A percentile compares a stretch with the other conserved stretches of the same genome.
Evolutionary conservation across 2,888 invertebrate genomes (phyloP).

Genomic region (Netelia inedita): DNA sequence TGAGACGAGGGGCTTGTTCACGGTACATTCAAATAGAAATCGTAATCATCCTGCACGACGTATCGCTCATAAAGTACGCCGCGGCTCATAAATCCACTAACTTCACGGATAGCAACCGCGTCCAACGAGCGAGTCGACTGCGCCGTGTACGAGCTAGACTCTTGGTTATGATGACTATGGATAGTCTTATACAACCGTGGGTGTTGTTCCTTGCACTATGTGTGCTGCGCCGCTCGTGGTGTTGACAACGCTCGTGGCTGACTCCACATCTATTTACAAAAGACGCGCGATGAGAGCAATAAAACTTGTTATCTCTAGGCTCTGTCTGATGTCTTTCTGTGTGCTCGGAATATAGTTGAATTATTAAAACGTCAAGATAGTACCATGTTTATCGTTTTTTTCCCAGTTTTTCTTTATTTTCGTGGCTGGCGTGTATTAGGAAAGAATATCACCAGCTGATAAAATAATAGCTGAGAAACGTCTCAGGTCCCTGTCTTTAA

Average conservation of each 20-base stretch:
- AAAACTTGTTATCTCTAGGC: conserved; percentile 50
- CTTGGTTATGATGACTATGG: not conserved
- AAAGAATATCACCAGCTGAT: conserved; percentile 7
- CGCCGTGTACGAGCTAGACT: conserved; percentile 31
- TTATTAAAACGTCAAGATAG: conserved; percentile 59
- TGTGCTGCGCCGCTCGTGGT: not conserved
- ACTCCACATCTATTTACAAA: conserved; percentile 52
- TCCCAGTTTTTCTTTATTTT: conserved; percentile 14
- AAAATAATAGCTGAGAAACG: not conserved
- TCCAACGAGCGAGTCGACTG: conserved; percentile 54
- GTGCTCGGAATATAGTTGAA: conserved; percentile 48
- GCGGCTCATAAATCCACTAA: conserved; percentile 61
- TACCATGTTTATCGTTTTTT: conserved; percentile 24
- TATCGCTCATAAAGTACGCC: conserved; percentile 55
- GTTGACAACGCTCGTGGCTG: conserved; percentile 9
- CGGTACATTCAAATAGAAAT: conserved; percentile 75
- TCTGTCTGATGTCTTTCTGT: conserved; percentile 36
- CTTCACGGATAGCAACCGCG: conserved; percentile 63
- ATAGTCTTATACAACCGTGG: conserved; percentile 42
- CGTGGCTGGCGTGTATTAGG: not conserved
- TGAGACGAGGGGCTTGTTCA: conserved; percentile 59
- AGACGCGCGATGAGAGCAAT: conserved; percentile 55
- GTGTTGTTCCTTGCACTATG: not conserved
- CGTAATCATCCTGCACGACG: conserved; percentile 51
- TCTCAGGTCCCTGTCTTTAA: not conserved